Base-by-base conservation (phyloP, 2,888 invertebrate genomes). In the Athalia cordata region DNA sequence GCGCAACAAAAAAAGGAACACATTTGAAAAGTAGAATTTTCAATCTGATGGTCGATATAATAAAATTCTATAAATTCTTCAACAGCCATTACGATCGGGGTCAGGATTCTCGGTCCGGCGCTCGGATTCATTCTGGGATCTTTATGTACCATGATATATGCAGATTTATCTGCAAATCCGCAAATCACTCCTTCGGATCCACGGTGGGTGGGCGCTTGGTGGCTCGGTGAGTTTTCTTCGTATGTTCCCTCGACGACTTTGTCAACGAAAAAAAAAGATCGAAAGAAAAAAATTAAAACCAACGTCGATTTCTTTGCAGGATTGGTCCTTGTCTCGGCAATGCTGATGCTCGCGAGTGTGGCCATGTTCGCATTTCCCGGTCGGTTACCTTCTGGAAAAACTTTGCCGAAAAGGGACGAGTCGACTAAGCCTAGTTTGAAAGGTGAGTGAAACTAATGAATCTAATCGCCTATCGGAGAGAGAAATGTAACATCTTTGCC, bases 191-290 rank as follows among this genome's bases (percentile, higher is more conserved):
- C 95, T 74, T 93, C 93, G 61, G 96, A 97, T 91, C 96, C 96
- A 4, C 92, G 95, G 90, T 98, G 98, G 97, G 96, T 98, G 68
- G 98, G 98, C 72, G 98, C 98, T 65, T 99, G 98, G 98, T 99
- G 98, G 98, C 92, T 99, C 79, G 98, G 96, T 93, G 91, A 94
- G 92, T 92, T 64, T 62, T 3, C 7, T 66, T 4, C 4, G 47
- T 67, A 3, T 67, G 1, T 4, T 68, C 49, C 4, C 13, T 5
- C 47, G 68, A 61, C 43, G 29, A 29, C 29, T 29, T 29, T 29
- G 29, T 29, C 29, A 29, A 29, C 29, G 45, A 67, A 57, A 64
- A 67, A 57, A 64, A 52, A 55, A 8, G 15, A 29, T 13, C 4
- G 57, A 67, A 67, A 59, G 45, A 55, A 59, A 47, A 55, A 57